These are phyloP conservation scores for Agelastica alni DNA, from an alignment of 2,888 invertebrate species.

Conservation along the genomic window DNA sequence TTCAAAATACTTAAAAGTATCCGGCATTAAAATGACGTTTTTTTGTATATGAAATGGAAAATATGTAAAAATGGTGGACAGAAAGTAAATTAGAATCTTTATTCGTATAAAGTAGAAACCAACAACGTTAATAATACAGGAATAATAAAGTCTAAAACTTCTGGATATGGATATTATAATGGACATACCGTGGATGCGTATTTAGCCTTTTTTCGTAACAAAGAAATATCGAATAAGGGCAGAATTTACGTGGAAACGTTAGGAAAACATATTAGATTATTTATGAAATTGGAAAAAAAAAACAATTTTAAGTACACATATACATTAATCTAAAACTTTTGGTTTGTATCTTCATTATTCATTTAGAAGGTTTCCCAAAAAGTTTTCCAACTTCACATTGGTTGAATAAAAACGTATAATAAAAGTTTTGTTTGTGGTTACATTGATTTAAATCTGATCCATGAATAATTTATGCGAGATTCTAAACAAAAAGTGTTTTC, in stretches of 20 bases:
- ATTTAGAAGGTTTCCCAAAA: slow-evolving; percentile 7
- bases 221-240: slow-evolving; percentile 8
- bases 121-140: too few species aligned
- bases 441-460: neutral
- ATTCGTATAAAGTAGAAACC: too few species aligned
- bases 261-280: slow-evolving; percentile 12
- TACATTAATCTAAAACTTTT: slow-evolving; percentile 19
- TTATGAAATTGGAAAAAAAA: slow-evolving; percentile 8
- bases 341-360: slow-evolving; percentile 13
- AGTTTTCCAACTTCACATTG: slow-evolving; percentile 1
- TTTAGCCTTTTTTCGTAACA: slow-evolving; percentile 8
- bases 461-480: neutral
- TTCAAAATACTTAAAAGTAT: too few species aligned
- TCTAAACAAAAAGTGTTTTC: too few species aligned
- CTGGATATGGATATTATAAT: too few species aligned
- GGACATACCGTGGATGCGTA: too few species aligned
- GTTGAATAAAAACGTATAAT: neutral
- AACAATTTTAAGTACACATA: slow-evolving; percentile 15
- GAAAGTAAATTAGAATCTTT: too few species aligned
- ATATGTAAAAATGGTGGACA: too few species aligned
- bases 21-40: too few species aligned
- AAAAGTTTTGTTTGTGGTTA: slow-evolving; percentile 1
- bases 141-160: too few species aligned
- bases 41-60: too few species aligned
- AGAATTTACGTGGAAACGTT: slow-evolving; percentile 14